phyloP scores from a whole-genome alignment of 2,797 vertebrate genomes.

The Chelon labrosus region DNA sequence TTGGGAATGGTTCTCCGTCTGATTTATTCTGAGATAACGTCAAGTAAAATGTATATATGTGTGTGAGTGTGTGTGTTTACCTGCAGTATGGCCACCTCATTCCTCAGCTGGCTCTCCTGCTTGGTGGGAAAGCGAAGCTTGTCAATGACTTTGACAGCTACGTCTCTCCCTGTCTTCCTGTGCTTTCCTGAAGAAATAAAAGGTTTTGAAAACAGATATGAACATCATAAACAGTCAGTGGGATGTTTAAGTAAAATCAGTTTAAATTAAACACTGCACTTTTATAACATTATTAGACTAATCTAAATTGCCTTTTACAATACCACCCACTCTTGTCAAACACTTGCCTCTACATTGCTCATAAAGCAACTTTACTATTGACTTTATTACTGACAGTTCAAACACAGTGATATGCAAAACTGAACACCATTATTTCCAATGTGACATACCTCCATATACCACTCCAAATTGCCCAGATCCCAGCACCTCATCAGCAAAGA shows the following conservation, averaged over 20 bases:
- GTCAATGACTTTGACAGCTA: conserved; percentile 95
- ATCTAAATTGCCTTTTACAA: too few species aligned
- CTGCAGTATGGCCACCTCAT: conserved; percentile 95
- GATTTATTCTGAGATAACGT: neutral
- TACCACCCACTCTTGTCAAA: neutral
- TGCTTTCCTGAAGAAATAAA: conserved; percentile 87
- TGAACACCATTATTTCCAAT: neutral
- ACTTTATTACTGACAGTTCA: neutral
- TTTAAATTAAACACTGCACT: neutral
- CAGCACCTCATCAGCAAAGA: conserved; percentile 93
- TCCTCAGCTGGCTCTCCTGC: conserved; percentile 93
- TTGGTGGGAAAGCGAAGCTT: conserved; percentile 95
- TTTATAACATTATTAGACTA: neutral
- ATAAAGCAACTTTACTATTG: neutral
- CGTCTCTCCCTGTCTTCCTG: conserved; percentile 91
- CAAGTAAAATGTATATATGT: neutral
- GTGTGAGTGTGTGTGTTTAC: conserved; percentile 67
- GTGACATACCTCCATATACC: conserved; percentile 89
- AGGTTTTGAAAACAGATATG: neutral
- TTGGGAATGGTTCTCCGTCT: neutral
- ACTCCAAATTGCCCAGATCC: conserved; percentile 94
- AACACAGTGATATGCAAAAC: too few species aligned
- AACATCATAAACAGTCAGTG: neutral
- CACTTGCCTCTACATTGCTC: neutral
- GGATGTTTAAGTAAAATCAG: too few species aligned